Evolutionary conservation across 2,797 vertebrate genomes (phyloP).

Genomic region (Crocidura indochinensis): DNA sequence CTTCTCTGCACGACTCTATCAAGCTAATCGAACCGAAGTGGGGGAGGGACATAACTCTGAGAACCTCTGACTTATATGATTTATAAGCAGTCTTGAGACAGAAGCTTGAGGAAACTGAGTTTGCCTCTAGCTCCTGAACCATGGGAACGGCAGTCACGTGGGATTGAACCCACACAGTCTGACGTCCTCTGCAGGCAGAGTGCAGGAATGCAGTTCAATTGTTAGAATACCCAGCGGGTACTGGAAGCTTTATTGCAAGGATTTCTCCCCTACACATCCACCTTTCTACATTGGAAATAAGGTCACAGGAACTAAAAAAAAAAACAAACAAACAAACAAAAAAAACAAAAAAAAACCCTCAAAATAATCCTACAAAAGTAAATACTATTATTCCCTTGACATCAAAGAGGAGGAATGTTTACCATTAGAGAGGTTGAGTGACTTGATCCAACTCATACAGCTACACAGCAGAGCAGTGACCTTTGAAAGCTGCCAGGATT

Average conservation of each 20-base stretch:
- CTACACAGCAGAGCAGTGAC: neutral
- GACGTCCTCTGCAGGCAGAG: neutral
- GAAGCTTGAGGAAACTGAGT: neutral
- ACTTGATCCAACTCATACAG: neutral
- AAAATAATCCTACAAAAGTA: neutral
- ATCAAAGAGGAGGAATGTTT: neutral
- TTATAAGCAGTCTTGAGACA: neutral
- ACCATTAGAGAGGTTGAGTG: slow-evolving; percentile 21
- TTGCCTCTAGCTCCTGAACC: neutral
- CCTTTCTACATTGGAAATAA: neutral
- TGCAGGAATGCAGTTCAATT: neutral
- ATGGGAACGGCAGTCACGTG: neutral
- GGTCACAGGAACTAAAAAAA: neutral
- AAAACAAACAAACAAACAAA: too few relatives aligned
- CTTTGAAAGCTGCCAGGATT: neutral
- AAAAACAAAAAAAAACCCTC: slow-evolving; percentile 32
- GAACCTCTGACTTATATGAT: neutral
- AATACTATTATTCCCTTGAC: slow-evolving; percentile 20
- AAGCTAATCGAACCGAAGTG: neutral
- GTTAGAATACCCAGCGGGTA: neutral
- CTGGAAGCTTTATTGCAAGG: neutral
- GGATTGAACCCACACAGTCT: neutral
- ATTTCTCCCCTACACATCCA: neutral
- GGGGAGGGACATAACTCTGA: neutral
- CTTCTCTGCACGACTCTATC: neutral